These are phyloP conservation scores for Decapterus maruadsi DNA, from an alignment of 2,797 vertebrate species.

Conservation along the genomic window DNA sequence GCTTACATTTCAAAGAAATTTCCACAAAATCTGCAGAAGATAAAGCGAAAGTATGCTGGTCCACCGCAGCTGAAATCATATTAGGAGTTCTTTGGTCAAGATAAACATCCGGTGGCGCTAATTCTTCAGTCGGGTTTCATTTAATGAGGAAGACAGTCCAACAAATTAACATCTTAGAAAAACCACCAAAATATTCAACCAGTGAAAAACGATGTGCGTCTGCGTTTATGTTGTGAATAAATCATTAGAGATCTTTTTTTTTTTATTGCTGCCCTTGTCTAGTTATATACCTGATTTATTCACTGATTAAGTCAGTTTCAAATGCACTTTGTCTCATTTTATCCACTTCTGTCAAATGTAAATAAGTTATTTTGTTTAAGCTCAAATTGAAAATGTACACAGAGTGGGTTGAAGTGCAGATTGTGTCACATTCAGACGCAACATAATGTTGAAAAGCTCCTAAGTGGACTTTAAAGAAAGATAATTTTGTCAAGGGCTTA, in stretches of 20 bases:
- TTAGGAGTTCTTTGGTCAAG: background rate
- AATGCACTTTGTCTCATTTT: background rate
- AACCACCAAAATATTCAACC: background rate
- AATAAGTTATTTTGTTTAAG: no score
- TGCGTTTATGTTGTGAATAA: background rate
- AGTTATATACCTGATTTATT: background rate
- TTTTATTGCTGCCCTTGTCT: background rate
- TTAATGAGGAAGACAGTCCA: background rate
- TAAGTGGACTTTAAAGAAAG: background rate
- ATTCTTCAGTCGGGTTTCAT: background rate
- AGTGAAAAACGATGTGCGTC: background rate
- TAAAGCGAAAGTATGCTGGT: background rate
- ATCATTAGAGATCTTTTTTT: background rate
- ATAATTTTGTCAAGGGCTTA: background rate
- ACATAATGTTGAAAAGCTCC: background rate
- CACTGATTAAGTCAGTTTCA: background rate
- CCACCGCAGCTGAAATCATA: background rate
- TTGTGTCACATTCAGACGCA: background rate
- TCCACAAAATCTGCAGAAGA: background rate
- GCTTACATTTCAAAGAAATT: background rate
- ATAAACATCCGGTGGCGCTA: background rate
- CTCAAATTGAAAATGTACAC: background rate
- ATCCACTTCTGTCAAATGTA: background rate
- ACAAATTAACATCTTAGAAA: background rate
- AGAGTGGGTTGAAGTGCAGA: background rate